Evolutionary conservation across 2,113 vertebrate species (phyloP).

Genomic region (Zosterops pallidus): DNA sequence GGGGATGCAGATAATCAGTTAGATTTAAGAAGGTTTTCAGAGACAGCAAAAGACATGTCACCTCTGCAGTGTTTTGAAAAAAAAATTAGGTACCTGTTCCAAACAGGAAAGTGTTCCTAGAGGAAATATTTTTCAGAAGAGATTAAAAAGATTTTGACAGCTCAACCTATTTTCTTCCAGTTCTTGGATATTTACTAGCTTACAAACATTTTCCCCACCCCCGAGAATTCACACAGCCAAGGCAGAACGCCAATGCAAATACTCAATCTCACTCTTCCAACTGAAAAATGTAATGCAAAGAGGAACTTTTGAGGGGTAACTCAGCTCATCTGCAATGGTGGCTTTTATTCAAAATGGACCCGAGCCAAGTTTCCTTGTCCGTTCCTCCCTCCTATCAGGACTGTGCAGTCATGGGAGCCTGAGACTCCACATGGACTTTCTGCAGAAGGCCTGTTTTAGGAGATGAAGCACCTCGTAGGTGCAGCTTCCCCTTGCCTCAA

Average conservation of each 20-base stretch:
- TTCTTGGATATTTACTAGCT: neutral
- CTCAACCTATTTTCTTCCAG: slow-evolving; percentile 8
- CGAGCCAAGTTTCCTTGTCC: neutral
- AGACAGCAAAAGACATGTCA: neutral
- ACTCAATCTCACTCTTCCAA: neutral
- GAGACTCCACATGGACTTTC: neutral
- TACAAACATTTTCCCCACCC: neutral
- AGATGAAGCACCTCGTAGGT: neutral
- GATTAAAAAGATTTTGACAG: neutral
- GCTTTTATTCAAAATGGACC: neutral
- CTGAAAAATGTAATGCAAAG: neutral
- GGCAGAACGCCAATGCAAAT: neutral
- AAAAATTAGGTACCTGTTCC: neutral
- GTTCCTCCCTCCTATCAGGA: neutral
- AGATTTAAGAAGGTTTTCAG: neutral
- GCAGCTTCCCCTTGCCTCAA: neutral
- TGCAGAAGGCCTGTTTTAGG: neutral
- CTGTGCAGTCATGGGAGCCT: neutral
- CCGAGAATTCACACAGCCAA: neutral
- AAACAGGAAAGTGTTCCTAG: neutral
- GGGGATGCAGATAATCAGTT: neutral
- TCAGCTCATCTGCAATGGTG: neutral
- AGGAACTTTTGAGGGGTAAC: neutral
- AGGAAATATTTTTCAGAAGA: slow-evolving; percentile 21
- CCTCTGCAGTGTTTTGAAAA: neutral